Conservation (phyloP, 2,797 vertebrate species). For the Saxicola maurus region DNA sequence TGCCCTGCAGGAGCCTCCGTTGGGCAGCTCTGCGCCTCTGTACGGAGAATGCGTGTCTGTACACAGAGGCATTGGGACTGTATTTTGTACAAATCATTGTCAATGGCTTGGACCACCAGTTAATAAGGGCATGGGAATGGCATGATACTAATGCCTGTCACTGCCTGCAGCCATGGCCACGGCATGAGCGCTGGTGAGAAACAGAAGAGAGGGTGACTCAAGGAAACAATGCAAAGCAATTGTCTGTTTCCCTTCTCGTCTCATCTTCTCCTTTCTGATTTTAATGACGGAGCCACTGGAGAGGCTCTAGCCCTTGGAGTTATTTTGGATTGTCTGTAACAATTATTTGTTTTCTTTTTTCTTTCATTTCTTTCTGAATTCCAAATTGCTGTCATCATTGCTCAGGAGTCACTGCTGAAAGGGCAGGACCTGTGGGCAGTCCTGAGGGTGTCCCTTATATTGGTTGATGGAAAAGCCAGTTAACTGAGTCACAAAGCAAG, state of each 20-base stretch:
- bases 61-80: fast-evolving
- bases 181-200: fast-evolving
- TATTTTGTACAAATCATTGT: background rate
- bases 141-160: background rate
- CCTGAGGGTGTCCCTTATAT: background rate
- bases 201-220: background rate
- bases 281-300: background rate
- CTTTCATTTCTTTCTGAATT: background rate
- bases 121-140: background rate
- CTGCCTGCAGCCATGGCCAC: background rate
- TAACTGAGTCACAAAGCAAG: background rate
- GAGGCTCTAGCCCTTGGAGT: background rate
- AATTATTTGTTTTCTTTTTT: fast-evolving
- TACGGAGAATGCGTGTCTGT: background rate
- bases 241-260: background rate
- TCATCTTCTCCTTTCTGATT: background rate
- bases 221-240: fast-evolving
- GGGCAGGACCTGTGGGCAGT: background rate
- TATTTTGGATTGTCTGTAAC: background rate
- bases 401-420: background rate
- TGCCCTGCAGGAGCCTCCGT: background rate
- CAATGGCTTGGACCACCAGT: background rate
- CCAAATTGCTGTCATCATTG: background rate
- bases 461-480: background rate
- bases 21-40: background rate